Evolutionary conservation across 1,140 invertebrate species (phyloP).

Genomic region (Leptestheria dahalacensis): DNA sequence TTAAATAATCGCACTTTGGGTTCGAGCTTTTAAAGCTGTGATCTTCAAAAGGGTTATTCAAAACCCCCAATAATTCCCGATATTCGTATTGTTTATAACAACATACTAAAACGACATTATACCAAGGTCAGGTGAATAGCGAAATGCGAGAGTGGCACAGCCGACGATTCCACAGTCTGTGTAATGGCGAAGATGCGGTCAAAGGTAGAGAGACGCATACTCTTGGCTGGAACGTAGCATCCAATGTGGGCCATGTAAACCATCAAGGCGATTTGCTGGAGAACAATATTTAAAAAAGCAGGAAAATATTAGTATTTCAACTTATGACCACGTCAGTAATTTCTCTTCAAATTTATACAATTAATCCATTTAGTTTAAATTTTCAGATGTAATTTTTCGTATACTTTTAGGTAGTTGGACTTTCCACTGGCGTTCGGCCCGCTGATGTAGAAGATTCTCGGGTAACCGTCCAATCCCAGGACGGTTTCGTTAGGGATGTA

Average conservation of each 20-base stretch:
- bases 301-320: too few species aligned
- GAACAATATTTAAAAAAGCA: too few species aligned
- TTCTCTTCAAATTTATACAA: too few species aligned
- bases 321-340: too few species aligned
- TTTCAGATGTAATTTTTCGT: constrained; percentile 24
- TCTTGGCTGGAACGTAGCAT: constrained; percentile 67
- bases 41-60: too few species aligned
- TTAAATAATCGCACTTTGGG: too few species aligned
- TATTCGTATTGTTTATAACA: background rate
- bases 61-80: too few species aligned
- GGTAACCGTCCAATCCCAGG: constrained; percentile 33
- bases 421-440: constrained; percentile 86
- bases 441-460: constrained; percentile 60
- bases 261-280: constrained; percentile 46
- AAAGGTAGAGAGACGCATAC: constrained; percentile 38
- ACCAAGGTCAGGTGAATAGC: constrained; percentile 71
- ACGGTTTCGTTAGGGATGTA: constrained; percentile 58
- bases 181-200: constrained; percentile 50
- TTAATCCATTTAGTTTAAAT: background rate
- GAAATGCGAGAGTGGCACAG: constrained; percentile 65
- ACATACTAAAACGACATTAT: constrained; percentile 2
- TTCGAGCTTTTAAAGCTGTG: too few species aligned
- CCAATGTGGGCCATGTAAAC: constrained; percentile 76
- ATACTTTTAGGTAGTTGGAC: constrained; percentile 76
- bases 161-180: constrained; percentile 60